Percentiles rank a stretch among this genome's conserved stretches.
Evolutionary conservation across 2,888 invertebrate genomes (phyloP).

Genomic region (Chloroclystis v-ata): DNA sequence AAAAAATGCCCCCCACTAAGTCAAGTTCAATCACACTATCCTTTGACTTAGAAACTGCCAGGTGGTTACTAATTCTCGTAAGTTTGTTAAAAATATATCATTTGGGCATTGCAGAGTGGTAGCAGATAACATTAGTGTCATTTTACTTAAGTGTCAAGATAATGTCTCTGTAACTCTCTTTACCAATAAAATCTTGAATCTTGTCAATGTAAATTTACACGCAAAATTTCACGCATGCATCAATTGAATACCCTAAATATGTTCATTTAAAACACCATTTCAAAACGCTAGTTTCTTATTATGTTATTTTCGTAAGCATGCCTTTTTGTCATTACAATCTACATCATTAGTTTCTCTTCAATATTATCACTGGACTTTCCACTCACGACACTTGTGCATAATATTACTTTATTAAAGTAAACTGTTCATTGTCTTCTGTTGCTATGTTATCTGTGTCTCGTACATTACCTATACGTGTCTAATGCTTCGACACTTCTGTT

Average conservation of each 20-base stretch:
- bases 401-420: conserved; percentile 32
- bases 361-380: conserved; percentile 17
- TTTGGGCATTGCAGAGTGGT: too few species aligned
- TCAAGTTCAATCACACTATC: conserved; percentile 1
- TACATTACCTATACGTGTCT: conserved; percentile 22
- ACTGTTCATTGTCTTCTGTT: conserved; percentile 35
- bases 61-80: not conserved
- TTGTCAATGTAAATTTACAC: too few species aligned
- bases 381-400: conserved; percentile 8
- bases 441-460: conserved; percentile 26
- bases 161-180: too few species aligned
- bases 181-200: too few species aligned
- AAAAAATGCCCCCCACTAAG: conserved; percentile 34
- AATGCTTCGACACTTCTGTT: conserved; percentile 5
- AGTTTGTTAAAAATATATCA: too few species aligned
- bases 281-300: too few species aligned
- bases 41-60: not conserved
- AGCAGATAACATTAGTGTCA: too few species aligned
- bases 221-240: too few species aligned
- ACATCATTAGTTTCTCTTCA: not conserved
- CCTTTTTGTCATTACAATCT: not conserved
- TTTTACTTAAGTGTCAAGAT: too few species aligned
- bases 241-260: too few species aligned
- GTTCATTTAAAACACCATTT: too few species aligned
- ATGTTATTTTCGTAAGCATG: too few species aligned